Conservation (phyloP, 2,113 vertebrate species). For the Antechinus stuartii region DNA sequence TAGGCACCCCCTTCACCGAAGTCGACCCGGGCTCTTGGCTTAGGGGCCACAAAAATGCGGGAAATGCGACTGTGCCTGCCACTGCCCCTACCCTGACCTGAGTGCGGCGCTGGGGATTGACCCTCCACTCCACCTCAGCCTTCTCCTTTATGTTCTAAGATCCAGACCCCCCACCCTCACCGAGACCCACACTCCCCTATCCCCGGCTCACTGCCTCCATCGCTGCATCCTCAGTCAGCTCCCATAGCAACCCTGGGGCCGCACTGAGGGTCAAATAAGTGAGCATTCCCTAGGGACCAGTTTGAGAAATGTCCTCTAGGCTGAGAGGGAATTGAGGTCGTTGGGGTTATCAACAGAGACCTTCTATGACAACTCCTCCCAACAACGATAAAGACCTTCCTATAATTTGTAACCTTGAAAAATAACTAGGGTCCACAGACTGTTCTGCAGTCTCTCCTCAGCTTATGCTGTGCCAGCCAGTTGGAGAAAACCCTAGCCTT, state of each 20-base stretch:
- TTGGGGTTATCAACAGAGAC: conserved; percentile 3
- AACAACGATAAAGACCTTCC: conserved; percentile 9
- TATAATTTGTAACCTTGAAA: conserved; percentile 7
- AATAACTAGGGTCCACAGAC: conserved; percentile 13
- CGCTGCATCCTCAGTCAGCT: too few relatives aligned
- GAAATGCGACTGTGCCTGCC: conserved; percentile 65
- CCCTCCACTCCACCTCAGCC: neutral
- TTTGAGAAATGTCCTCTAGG: neutral
- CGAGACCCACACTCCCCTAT: neutral
- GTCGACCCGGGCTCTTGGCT: conserved; percentile 49
- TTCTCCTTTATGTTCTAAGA: neutral
- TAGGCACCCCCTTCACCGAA: conserved; percentile 57
- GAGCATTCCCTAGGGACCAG: neutral
- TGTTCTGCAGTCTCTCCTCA: conserved; percentile 33
- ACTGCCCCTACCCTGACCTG: conserved; percentile 23
- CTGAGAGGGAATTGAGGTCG: neutral
- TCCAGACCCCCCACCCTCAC: neutral
- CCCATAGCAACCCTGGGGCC: neutral
- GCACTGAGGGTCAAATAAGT: neutral
- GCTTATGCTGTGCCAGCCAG: neutral
- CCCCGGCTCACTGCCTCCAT: too few relatives aligned
- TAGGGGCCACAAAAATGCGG: conserved; percentile 69
- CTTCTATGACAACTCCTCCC: too few relatives aligned
- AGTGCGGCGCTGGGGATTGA: conserved; percentile 23
- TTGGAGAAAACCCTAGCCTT: neutral